Conservation (phyloP, 2,888 invertebrate genomes). For the Coelinius sp. region DNA sequence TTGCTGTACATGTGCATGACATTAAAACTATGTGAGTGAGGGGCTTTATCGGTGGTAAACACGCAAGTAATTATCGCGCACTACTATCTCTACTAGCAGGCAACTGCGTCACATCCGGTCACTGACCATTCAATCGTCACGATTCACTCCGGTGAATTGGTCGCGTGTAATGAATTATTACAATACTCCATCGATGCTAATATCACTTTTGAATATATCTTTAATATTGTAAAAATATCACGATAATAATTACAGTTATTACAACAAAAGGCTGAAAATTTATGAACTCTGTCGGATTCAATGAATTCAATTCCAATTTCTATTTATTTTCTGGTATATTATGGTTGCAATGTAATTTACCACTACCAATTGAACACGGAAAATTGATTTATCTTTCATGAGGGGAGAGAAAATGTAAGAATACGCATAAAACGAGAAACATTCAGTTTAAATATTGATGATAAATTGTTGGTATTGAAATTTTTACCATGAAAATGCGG, state of each 20-base stretch:
- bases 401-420: too few relatives aligned
- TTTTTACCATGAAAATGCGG: conserved; percentile 4
- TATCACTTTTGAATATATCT: neutral
- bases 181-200: neutral
- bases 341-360: too few relatives aligned
- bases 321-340: neutral
- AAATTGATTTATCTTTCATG: too few relatives aligned
- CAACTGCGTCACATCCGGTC: conserved; percentile 65
- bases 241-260: neutral
- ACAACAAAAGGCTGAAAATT: neutral
- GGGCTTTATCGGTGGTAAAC: conserved; percentile 63
- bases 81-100: conserved; percentile 57
- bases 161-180: conserved; percentile 32
- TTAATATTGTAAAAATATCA: neutral
- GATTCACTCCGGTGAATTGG: conserved; percentile 42
- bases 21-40: conserved; percentile 21
- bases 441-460: too few relatives aligned
- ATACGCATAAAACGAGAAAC: too few relatives aligned
- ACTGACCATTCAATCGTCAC: conserved; percentile 65
- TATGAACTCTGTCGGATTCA: neutral
- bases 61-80: conserved; percentile 62
- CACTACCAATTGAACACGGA: too few relatives aligned
- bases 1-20: conserved; percentile 8
- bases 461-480: too few relatives aligned
- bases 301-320: neutral